Base-by-base conservation (phyloP, 2,797 vertebrate genomes). In the Avahi laniger region DNA sequence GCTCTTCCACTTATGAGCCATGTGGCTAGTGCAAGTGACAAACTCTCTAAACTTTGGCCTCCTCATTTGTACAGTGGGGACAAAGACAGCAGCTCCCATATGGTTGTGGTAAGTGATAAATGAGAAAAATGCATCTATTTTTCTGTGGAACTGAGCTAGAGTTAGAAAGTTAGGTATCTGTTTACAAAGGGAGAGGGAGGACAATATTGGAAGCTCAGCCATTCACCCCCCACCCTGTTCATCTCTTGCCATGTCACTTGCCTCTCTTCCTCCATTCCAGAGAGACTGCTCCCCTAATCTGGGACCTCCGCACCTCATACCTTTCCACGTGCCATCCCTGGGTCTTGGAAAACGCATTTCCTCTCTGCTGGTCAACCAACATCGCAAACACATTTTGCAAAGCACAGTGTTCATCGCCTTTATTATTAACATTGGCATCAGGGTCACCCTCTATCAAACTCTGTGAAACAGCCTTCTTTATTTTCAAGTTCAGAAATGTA, bases 401-500 rank as follows among this genome's bases (percentile, higher is more conserved):
- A 94, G 41, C 72, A n/a, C 72, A 80, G 12, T 3, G 46, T 54
- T 18, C 26, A 8, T 69, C 63, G 22, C 57, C 33, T 94, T 83
- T 78, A 54, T 90, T 57, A 73, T n/a, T 59, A 78, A 13, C 70
- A n/a, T 85, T 69, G 13, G 11, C 33, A 48, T 43, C 24, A 20
- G 72, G n/a, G 33, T 18, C 73, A 69, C n/a, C n/a, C 9, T 43
- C 61, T 85, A 46, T 67, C 48, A 63, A 52, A 81, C 72, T 95
- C 46, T 35, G 35, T 72, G 82, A 90, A 89, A 41, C 15, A 63
- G 2, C 85, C 57, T 87, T 57, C 73, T 69, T 57, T n/a, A 41
- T 67, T 87, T 70, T 43, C 13, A 79, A 91, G 70, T 65, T 76
- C 46, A 79, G 50, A 88, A 82, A 93, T 33, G 20, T 84, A 59